Evolutionary conservation across 92 coral and sea anemone species (phyloP).

Genomic region (Parazoanthus swiftii): DNA sequence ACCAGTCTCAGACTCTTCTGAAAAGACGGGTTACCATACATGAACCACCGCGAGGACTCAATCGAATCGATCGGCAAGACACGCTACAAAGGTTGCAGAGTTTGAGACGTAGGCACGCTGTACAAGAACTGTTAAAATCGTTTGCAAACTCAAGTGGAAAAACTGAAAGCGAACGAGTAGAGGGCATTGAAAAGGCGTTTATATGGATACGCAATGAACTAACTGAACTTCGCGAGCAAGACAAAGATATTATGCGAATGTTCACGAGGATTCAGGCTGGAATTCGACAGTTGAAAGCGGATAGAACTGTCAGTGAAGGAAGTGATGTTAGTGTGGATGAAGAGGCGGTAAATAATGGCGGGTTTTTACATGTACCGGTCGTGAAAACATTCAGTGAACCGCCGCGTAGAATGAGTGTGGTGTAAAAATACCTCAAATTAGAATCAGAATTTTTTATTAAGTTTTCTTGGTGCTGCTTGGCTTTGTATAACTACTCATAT

Average conservation of each 20-base stretch:
- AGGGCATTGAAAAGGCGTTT: conserved; percentile 73
- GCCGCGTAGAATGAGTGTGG: conserved; percentile 36
- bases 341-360: background rate
- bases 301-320: conserved; percentile 47
- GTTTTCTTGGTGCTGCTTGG: background rate
- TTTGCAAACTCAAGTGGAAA: conserved; percentile 61
- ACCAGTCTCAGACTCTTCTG: conserved; percentile 4
- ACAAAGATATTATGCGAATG: conserved; percentile 87
- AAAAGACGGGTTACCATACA: conserved; percentile 38
- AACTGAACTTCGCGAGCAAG: conserved; percentile 82
- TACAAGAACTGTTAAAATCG: conserved; percentile 58
- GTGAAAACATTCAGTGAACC: conserved; percentile 34
- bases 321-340: conserved; percentile 42
- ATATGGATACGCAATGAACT: conserved; percentile 84
- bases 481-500: background rate
- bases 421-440: background rate
- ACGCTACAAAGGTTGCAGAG: conserved; percentile 33
- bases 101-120: conserved; percentile 48
- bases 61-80: conserved; percentile 38
- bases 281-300: conserved; percentile 78
- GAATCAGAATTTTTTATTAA: background rate
- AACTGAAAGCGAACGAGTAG: conserved; percentile 71
- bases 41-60: conserved; percentile 28
- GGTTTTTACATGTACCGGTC: conserved; percentile 10
- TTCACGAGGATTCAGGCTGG: conserved; percentile 86